Conservation (phyloP, 2,113 vertebrate genomes). For the Periophthalmus modestus region DNA sequence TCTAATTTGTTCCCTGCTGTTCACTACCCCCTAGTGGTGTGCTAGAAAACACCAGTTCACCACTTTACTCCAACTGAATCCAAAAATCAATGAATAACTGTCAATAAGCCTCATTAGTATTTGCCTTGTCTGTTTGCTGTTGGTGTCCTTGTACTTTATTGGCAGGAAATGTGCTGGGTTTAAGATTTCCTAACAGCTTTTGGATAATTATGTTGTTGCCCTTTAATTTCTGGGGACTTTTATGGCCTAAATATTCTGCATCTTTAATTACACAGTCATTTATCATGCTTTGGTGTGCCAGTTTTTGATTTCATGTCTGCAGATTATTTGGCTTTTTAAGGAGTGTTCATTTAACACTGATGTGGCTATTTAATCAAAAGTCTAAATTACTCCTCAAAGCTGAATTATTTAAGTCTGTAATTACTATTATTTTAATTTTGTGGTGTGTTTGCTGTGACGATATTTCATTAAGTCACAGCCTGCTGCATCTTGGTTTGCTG, state of each 20-base stretch:
- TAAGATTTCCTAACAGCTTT: neutral
- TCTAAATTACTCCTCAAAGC: slow-evolving; percentile 2
- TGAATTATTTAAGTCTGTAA: slow-evolving; percentile 32
- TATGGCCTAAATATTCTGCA: neutral
- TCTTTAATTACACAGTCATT: slow-evolving; percentile 1
- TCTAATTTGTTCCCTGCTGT: neutral
- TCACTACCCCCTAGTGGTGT: slow-evolving; percentile 62
- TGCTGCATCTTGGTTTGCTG: slow-evolving; percentile 81
- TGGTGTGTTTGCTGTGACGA: slow-evolving; percentile 37
- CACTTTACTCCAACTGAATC: neutral
- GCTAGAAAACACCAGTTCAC: neutral
- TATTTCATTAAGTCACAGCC: slow-evolving; percentile 70
- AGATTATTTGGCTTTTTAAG: slow-evolving; percentile 16
- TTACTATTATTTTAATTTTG: slow-evolving; percentile 40
- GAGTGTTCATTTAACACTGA: slow-evolving; percentile 11
- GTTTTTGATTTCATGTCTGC: slow-evolving; percentile 8
- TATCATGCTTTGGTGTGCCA: slow-evolving; percentile 10
- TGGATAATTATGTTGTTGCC: neutral
- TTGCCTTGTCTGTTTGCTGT: neutral
- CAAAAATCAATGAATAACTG: neutral
- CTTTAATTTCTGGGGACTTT: neutral
- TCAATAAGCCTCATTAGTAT: neutral
- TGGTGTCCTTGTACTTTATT: neutral
- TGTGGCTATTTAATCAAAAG: slow-evolving; percentile 15
- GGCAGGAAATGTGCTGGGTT: neutral